Conservation (phyloP, 2,113 vertebrate species). For the Eolophus roseicapilla region DNA sequence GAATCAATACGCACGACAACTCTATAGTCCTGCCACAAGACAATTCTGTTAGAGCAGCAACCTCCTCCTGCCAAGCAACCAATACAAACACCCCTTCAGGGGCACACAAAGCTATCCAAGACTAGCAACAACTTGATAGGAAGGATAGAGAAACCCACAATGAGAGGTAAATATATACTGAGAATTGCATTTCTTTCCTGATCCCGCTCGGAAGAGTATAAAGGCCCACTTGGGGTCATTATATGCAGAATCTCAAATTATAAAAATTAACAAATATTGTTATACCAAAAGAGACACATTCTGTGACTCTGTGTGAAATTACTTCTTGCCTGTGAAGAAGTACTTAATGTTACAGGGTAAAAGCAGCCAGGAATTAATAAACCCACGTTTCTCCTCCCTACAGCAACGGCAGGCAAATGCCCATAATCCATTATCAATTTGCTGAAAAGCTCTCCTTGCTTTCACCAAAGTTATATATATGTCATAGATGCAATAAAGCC, state of each 20-base stretch:
- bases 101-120: not conserved
- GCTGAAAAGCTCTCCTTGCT: not conserved
- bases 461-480: not conserved
- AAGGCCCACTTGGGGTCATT: not conserved
- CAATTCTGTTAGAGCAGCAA: not conserved
- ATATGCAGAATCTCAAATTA: not conserved
- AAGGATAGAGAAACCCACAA: not conserved
- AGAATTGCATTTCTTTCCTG: not conserved
- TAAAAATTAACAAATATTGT: not conserved
- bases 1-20: conserved; percentile 92
- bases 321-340: not conserved
- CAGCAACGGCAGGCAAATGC: not conserved
- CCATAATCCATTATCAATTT: not conserved
- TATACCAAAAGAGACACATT: not conserved
- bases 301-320: not conserved
- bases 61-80: not conserved
- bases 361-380: not conserved
- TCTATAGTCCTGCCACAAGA: conserved; percentile 82
- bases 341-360: not conserved
- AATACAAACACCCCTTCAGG: not conserved
- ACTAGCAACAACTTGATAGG: not conserved
- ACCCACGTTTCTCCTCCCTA: not conserved
- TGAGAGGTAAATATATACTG: not conserved
- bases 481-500: not conserved
- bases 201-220: not conserved